These are phyloP conservation scores for Ageneiosus marmoratus DNA, from an alignment of 2,113 vertebrate species.

Conservation along the genomic window DNA sequence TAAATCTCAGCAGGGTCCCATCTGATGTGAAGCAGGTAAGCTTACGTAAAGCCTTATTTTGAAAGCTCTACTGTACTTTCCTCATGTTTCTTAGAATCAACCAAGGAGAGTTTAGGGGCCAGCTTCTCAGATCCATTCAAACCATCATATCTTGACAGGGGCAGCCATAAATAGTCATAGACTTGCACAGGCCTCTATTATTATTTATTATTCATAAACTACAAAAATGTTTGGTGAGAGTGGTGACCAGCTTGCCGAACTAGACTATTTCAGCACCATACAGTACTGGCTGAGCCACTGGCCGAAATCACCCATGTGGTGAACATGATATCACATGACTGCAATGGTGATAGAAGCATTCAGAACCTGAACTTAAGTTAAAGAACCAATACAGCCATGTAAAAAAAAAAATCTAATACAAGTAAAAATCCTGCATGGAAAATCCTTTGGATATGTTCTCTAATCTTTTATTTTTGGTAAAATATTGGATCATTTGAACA, in stretches of 20 bases:
- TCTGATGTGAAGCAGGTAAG: conserved; percentile 8
- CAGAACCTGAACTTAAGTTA: no score
- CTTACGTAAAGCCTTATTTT: background rate
- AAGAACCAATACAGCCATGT: no score
- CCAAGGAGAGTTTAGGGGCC: background rate
- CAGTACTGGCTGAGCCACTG: background rate
- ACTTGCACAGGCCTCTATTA: no score
- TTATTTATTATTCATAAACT: background rate
- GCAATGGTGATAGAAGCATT: no score
- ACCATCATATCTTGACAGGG: background rate
- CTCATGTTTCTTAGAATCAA: background rate
- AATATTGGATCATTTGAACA: no score
- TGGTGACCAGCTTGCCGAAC: background rate
- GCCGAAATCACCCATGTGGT: background rate
- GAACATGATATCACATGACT: background rate
- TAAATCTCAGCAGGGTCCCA: conserved; percentile 17
- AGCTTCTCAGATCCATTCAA: background rate
- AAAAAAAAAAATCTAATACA: no score
- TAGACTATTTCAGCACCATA: background rate
- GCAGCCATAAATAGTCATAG: background rate
- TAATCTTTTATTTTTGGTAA: no score
- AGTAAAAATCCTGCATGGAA: no score
- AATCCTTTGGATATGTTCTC: no score
- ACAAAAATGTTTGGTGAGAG: background rate
- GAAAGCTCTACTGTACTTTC: background rate